Percentiles rank a stretch among this genome's conserved stretches.
phyloP scores from a whole-genome alignment of 2,113 vertebrate genomes.

The Chelonoidis abingdonii region DNA sequence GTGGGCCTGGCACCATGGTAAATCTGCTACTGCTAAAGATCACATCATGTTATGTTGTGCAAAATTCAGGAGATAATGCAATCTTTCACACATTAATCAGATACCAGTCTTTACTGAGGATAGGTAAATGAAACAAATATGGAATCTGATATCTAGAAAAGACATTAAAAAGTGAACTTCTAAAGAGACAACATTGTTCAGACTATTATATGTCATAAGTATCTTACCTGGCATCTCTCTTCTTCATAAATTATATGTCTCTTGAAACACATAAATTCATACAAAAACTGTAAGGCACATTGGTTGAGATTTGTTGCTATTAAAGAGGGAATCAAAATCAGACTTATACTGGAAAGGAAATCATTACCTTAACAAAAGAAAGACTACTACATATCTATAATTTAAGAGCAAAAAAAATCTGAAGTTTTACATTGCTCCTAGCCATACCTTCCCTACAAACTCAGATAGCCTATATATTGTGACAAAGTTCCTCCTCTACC shows the following conservation, averaged over 20 bases:
- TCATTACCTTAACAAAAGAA: neutral
- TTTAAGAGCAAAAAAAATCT: neutral
- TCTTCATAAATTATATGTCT: neutral
- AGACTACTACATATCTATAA: neutral
- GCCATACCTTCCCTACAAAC: neutral
- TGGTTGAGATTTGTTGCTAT: neutral
- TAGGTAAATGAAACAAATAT: neutral
- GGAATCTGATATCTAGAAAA: neutral
- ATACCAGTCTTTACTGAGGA: neutral
- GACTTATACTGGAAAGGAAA: neutral
- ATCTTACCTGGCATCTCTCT: accelerated
- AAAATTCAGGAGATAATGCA: neutral
- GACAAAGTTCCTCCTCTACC: too few relatives aligned
- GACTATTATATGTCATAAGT: neutral
- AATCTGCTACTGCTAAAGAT: neutral
- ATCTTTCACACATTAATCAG: neutral
- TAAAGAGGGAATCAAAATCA: neutral
- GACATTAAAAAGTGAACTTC: neutral
- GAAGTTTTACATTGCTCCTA: neutral
- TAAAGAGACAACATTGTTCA: neutral
- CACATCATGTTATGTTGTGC: neutral
- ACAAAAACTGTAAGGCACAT: neutral
- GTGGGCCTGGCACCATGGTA: too few relatives aligned
- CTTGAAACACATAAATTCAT: neutral
- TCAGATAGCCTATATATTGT: too few relatives aligned